Evolutionary conservation across 2,888 invertebrate genomes (phyloP).

Genomic region (Neocrepidodera transversa): DNA sequence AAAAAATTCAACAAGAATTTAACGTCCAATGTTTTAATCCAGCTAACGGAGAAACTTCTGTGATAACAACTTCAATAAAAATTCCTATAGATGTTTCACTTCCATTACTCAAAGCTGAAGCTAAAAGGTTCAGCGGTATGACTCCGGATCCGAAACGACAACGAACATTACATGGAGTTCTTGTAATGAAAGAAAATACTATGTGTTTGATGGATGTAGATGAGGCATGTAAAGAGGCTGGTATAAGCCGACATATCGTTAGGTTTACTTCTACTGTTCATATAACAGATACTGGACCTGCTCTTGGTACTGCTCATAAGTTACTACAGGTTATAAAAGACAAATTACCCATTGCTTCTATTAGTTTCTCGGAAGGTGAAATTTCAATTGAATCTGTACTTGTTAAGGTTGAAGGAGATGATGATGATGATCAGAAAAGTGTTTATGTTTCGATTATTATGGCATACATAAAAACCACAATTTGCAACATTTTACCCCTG

Average conservation of each 20-base stretch:
- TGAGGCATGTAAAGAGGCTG: conserved; percentile 86
- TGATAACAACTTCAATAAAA: conserved; percentile 84
- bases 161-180: conserved; percentile 86
- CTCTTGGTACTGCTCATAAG: conserved; percentile 79
- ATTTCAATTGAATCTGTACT: conserved; percentile 91
- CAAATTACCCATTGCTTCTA: conserved; percentile 81
- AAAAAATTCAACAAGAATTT: conserved; percentile 93
- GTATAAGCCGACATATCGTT: conserved; percentile 64
- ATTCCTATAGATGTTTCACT: conserved; percentile 91
- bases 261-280: conserved; percentile 85
- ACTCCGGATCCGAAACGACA: conserved; percentile 89
- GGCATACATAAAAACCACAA: too few relatives aligned
- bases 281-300: conserved; percentile 80
- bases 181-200: conserved; percentile 88
- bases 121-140: conserved; percentile 78
- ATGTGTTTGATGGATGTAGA: conserved; percentile 87
- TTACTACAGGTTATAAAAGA: conserved; percentile 78
- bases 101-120: conserved; percentile 80
- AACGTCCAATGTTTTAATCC: conserved; percentile 93
- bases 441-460: conserved; percentile 92
- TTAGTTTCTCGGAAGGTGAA: conserved; percentile 80
- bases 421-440: conserved; percentile 82
- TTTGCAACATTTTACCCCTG: too few relatives aligned
- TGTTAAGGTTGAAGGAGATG: conserved; percentile 87
- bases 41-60: conserved; percentile 96